Percentiles rank a stretch among this genome's conserved stretches.
phyloP scores from a whole-genome alignment of 1,140 invertebrate species.

The Zelostemma sp. region DNA sequence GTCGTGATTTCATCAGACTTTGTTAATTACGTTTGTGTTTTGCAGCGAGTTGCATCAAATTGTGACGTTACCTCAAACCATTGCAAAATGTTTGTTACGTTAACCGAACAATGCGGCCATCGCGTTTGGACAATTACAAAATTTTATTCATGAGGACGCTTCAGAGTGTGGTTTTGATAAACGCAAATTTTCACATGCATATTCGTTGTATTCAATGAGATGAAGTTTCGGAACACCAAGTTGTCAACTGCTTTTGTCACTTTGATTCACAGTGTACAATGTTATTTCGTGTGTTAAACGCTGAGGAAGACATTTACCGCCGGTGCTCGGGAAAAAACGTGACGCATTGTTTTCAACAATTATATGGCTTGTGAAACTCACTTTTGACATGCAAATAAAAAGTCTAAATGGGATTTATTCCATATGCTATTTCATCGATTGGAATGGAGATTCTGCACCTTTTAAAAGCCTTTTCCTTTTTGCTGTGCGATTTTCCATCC shows the following conservation, averaged over 20 bases:
- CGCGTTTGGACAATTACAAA: slow-evolving; percentile 42
- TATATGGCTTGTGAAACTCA: neutral
- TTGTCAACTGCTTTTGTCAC: slow-evolving; percentile 41
- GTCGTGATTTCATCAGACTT: slow-evolving; percentile 12
- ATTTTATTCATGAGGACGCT: slow-evolving; percentile 44
- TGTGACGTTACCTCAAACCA: neutral
- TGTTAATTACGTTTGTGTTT: slow-evolving; percentile 25
- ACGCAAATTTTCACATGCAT: slow-evolving; percentile 44
- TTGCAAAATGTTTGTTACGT: slow-evolving; percentile 31
- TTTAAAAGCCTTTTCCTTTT: too few relatives aligned
- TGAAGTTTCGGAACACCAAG: slow-evolving; percentile 34
- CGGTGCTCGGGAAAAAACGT: neutral
- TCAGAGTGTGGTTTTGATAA: slow-evolving; percentile 7
- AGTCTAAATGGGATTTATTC: too few relatives aligned
- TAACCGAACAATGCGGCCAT: slow-evolving; percentile 41
- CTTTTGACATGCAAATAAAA: too few relatives aligned
- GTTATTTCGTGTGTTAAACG: slow-evolving; percentile 11
- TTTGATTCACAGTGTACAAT: slow-evolving; percentile 29
- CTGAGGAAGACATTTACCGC: neutral
- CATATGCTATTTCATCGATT: too few relatives aligned
- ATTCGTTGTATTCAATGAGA: slow-evolving; percentile 47
- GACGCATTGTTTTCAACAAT: neutral
- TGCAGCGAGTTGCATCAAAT: too few relatives aligned
- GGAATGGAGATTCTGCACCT: too few relatives aligned
- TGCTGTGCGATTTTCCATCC: too few relatives aligned